Conservation (phyloP, 2,888 invertebrate genomes). For the Drosophila flavopinicola region DNA sequence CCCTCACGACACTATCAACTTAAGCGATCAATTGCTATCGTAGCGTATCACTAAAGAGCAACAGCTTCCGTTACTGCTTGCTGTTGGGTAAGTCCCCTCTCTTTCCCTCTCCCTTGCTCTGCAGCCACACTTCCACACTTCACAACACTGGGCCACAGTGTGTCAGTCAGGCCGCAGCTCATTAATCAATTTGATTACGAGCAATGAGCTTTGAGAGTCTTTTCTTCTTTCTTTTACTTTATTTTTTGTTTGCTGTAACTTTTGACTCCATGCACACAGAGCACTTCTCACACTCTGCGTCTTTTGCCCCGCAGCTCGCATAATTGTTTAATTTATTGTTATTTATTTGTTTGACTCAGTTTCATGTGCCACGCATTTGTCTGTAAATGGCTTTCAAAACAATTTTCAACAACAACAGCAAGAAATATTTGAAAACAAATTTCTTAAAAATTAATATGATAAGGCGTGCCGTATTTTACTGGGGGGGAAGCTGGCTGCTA, state of each 20-base stretch:
- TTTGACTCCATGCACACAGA: no score
- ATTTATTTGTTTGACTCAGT: constrained; percentile 69
- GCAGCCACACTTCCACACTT: constrained; percentile 10
- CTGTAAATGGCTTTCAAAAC: constrained; percentile 66
- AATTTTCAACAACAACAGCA: constrained; percentile 21
- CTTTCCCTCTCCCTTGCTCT: background rate
- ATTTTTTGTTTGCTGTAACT: constrained; percentile 29
- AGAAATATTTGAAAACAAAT: constrained; percentile 23
- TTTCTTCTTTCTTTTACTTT: constrained; percentile 11
- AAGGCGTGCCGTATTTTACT: constrained; percentile 29
- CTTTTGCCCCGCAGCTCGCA: constrained; percentile 34
- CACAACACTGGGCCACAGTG: constrained; percentile 21
- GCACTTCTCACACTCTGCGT: background rate
- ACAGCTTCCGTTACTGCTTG: constrained; percentile 14
- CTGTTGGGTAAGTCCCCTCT: background rate
- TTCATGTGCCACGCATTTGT: constrained; percentile 61
- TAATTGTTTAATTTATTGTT: constrained; percentile 79
- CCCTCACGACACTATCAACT: background rate
- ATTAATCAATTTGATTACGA: constrained; percentile 78
- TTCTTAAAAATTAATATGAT: constrained; percentile 57
- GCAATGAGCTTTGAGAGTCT: constrained; percentile 55
- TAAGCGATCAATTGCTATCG: constrained; percentile 5
- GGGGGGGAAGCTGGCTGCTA: constrained; percentile 11
- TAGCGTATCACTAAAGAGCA: constrained; percentile 15
- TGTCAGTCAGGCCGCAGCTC: constrained; percentile 33